Conservation (phyloP, 2,113 vertebrate species). For the Orthonyx spaldingii region DNA sequence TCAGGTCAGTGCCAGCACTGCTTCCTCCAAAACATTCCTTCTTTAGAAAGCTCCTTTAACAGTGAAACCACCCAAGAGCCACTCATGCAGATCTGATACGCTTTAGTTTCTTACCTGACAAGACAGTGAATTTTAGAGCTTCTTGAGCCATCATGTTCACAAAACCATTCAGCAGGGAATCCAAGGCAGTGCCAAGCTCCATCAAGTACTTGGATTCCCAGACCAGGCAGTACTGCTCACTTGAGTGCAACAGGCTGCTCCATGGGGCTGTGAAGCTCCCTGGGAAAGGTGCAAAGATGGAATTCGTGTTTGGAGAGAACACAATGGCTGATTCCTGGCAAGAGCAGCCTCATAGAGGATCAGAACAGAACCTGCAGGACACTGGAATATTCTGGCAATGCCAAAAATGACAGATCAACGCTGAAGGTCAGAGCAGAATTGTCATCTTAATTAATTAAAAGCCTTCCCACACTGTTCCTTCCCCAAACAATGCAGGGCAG, state of each 20-base stretch:
- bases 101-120: slow-evolving; percentile 82
- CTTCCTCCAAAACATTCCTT: not conserved
- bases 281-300: not conserved
- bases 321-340: not conserved
- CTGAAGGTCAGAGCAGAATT: not conserved
- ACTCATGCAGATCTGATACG: not conserved
- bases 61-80: not conserved
- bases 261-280: slow-evolving; percentile 88
- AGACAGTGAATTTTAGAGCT: slow-evolving; percentile 91
- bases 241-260: slow-evolving; percentile 80
- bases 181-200: slow-evolving; percentile 86
- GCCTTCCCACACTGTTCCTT: not conserved
- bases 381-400: not conserved
- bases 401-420: not conserved
- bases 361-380: not conserved
- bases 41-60: not conserved
- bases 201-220: slow-evolving; percentile 95
- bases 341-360: not conserved
- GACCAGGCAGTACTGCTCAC: slow-evolving; percentile 92
- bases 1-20: not conserved
- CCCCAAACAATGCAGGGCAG: not conserved
- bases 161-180: slow-evolving; percentile 86
- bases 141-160: slow-evolving; percentile 94
- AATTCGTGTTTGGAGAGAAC: not conserved
- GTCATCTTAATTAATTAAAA: not conserved